Percentiles rank a stretch among this genome's conserved stretches.
Evolutionary conservation across 1,140 invertebrate species (phyloP).

Genomic region (Trissolcus basalis): DNA sequence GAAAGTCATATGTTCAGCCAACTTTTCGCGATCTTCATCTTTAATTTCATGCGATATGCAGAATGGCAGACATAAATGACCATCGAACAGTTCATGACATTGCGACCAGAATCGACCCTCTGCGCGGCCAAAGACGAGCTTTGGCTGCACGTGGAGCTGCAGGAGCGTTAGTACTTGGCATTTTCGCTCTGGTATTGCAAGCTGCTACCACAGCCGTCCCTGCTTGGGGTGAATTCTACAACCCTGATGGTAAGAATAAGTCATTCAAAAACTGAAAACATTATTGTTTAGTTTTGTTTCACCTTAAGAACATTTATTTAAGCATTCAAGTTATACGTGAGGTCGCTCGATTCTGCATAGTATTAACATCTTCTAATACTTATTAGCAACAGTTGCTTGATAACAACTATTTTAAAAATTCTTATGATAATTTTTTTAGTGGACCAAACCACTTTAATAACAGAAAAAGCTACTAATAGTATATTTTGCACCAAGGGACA

Average conservation of each 20-base stretch:
- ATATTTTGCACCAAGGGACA: too few relatives aligned
- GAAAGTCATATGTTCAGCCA: constrained; percentile 12
- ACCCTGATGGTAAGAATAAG: constrained; percentile 76
- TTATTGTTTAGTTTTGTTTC: too few relatives aligned
- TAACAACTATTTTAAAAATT: too few relatives aligned
- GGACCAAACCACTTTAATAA: too few relatives aligned
- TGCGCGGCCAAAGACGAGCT: constrained; percentile 68
- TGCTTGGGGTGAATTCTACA: constrained; percentile 87
- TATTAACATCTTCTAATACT: too few relatives aligned
- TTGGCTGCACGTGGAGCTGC: constrained; percentile 76
- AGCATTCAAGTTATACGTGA: too few relatives aligned
- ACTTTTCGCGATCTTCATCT: constrained; percentile 23
- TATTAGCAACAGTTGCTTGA: too few relatives aligned
- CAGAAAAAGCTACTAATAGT: too few relatives aligned
- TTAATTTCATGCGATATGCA: constrained; percentile 67
- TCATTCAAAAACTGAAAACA: too few relatives aligned
- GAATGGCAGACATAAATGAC: constrained; percentile 72
- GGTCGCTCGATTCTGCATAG: too few relatives aligned
- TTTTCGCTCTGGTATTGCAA: constrained; percentile 84
- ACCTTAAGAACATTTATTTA: too few relatives aligned
- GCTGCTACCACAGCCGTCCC: constrained; percentile 84
- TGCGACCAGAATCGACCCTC: constrained; percentile 69
- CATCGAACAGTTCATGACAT: constrained; percentile 72
- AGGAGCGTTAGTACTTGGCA: constrained; percentile 84
- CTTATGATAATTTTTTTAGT: too few relatives aligned